Evolutionary conservation across 1,140 invertebrate genomes (phyloP).

Genomic region (Aporrectodea caliginosa): DNA sequence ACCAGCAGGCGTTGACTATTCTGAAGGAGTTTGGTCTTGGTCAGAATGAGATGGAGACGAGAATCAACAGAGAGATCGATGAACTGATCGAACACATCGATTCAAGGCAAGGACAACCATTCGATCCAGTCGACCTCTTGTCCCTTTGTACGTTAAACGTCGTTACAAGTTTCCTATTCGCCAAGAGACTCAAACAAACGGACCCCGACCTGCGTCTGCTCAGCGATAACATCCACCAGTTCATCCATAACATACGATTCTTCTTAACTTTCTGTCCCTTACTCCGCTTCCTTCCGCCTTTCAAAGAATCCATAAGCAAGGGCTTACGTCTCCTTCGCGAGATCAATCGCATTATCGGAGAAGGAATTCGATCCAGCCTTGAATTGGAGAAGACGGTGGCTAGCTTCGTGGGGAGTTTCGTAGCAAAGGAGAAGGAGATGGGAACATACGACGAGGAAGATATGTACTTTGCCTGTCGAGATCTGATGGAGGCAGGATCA

Average conservation of each 20-base stretch:
- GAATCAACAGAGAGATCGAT: not conserved
- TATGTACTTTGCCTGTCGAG: not conserved
- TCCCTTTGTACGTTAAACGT: not conserved
- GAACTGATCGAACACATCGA: not conserved
- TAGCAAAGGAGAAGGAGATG: not conserved
- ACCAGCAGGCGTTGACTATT: not conserved
- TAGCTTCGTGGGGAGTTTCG: constrained; percentile 9
- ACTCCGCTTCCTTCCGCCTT: not conserved
- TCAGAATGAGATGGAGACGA: not conserved
- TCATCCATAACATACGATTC: not conserved
- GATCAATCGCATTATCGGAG: not conserved
- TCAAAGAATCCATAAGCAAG: not conserved
- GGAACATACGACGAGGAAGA: constrained; percentile 8
- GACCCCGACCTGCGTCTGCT: not conserved
- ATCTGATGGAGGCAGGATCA: constrained; percentile 7
- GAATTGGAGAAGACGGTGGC: constrained; percentile 29
- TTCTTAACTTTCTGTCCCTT: not conserved
- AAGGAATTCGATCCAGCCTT: not conserved
- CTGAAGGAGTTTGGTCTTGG: not conserved
- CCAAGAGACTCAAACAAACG: not conserved
- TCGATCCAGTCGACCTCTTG: not conserved
- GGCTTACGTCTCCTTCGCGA: not conserved
- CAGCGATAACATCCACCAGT: not conserved
- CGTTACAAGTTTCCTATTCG: not conserved
- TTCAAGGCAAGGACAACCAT: not conserved